Percentiles rank a stretch among this genome's conserved stretches.
Conservation (phyloP, 2,113 vertebrate species). For the Morphnarchus princeps region DNA sequence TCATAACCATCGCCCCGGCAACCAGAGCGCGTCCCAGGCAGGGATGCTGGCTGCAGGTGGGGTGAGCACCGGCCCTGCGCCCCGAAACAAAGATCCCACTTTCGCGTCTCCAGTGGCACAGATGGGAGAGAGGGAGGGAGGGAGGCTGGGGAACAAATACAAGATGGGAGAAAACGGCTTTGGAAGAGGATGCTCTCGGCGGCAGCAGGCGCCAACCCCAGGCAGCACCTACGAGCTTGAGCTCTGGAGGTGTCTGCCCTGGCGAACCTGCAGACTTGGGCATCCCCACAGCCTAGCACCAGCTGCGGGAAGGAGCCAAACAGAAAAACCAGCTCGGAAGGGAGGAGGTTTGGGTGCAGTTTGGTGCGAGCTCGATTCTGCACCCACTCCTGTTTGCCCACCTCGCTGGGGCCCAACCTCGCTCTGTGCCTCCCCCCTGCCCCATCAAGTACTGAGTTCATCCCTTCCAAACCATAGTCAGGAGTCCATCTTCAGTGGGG, state of each 20-base stretch:
- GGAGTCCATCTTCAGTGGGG: background rate
- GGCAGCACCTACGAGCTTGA: background rate
- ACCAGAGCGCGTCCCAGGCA: background rate
- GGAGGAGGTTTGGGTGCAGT: background rate
- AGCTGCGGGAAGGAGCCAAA: background rate
- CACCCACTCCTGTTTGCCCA: background rate
- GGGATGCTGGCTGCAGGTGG: background rate
- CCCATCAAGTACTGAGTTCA: fast-evolving
- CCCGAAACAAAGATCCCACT: fast-evolving
- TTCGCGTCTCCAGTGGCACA: background rate
- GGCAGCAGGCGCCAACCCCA: fast-evolving
- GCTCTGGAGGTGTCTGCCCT: background rate
- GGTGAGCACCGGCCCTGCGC: background rate
- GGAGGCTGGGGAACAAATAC: background rate
- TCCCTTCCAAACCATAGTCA: fast-evolving
- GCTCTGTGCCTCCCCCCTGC: background rate
- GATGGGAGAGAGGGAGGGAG: fast-evolving
- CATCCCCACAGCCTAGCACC: fast-evolving
- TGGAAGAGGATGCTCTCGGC: background rate
- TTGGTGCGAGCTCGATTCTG: background rate
- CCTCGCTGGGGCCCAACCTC: background rate
- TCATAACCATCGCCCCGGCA: slow-evolving; percentile 6
- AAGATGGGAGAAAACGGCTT: background rate
- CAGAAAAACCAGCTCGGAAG: background rate
- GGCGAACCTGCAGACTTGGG: fast-evolving